Evolutionary conservation across 2,888 invertebrate genomes (phyloP).

Genomic region (Drosophila trichaetosa): DNA sequence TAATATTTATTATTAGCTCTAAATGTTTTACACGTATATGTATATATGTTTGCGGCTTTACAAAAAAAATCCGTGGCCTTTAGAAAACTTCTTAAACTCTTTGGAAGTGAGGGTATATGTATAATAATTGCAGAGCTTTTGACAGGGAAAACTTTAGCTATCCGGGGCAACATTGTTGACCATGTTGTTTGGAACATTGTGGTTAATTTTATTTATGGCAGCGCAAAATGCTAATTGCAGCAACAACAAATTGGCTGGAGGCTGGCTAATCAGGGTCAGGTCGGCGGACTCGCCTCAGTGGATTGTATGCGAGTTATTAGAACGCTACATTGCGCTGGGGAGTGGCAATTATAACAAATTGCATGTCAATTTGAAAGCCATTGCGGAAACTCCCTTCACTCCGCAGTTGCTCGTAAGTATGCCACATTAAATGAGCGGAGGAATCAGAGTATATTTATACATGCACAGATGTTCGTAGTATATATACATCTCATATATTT

Average conservation of each 20-base stretch:
- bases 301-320: slow-evolving; percentile 6
- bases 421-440: slow-evolving; percentile 55
- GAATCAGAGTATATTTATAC: slow-evolving; percentile 24
- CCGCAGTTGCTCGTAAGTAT: slow-evolving; percentile 40
- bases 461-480: not conserved
- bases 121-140: slow-evolving; percentile 19
- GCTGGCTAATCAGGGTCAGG: slow-evolving; percentile 66
- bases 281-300: slow-evolving; percentile 16
- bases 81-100: not conserved
- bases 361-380: slow-evolving; percentile 64
- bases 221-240: slow-evolving; percentile 72
- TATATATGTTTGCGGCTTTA: not conserved
- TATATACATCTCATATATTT: slow-evolving; percentile 14
- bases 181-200: slow-evolving; percentile 66
- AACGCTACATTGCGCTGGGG: slow-evolving; percentile 1
- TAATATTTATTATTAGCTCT: not conserved
- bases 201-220: slow-evolving; percentile 74
- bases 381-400: not conserved
- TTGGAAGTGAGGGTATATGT: slow-evolving; percentile 28
- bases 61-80: not conserved
- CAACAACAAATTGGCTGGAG: slow-evolving; percentile 45
- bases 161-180: slow-evolving; percentile 41
- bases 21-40: not conserved
- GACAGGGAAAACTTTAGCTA: slow-evolving; percentile 21
- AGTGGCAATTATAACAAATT: slow-evolving; percentile 65